These are phyloP conservation scores for Malaclemys terrapin DNA, from an alignment of 2,113 vertebrate genomes.

Conservation along the genomic window DNA sequence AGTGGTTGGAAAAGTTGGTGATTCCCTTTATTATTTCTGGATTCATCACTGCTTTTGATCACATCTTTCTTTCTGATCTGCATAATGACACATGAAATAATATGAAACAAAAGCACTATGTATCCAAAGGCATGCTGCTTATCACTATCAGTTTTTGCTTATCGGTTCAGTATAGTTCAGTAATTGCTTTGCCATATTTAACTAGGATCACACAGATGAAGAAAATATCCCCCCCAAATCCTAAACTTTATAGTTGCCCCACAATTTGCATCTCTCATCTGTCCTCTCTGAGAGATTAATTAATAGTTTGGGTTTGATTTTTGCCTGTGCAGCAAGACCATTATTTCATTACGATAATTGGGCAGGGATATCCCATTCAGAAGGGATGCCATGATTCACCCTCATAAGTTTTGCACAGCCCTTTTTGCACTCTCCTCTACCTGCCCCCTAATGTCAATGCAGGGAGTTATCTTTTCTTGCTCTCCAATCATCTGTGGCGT, in stretches of 20 bases:
- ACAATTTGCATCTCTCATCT: neutral
- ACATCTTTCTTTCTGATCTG: neutral
- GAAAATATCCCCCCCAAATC: neutral
- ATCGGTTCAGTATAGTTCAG: neutral
- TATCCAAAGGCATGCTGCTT: neutral
- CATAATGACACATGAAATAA: neutral
- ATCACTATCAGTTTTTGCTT: neutral
- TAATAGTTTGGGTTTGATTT: neutral
- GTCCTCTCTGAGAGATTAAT: neutral
- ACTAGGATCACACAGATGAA: neutral
- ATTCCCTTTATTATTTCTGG: neutral
- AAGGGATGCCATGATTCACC: fast-evolving
- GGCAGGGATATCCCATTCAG: neutral
- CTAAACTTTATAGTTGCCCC: neutral
- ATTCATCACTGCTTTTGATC: neutral
- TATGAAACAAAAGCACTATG: neutral
- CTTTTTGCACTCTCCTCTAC: neutral
- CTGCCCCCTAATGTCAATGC: neutral
- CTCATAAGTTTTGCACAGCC: neutral
- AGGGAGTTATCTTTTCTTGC: neutral
- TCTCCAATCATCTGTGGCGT: neutral
- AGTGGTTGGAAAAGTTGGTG: neutral
- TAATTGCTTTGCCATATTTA: neutral
- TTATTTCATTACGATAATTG: neutral
- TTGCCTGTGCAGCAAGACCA: neutral